These are phyloP conservation scores for Scaptomyza reducta DNA, from an alignment of 2,888 invertebrate species.

Conservation along the genomic window DNA sequence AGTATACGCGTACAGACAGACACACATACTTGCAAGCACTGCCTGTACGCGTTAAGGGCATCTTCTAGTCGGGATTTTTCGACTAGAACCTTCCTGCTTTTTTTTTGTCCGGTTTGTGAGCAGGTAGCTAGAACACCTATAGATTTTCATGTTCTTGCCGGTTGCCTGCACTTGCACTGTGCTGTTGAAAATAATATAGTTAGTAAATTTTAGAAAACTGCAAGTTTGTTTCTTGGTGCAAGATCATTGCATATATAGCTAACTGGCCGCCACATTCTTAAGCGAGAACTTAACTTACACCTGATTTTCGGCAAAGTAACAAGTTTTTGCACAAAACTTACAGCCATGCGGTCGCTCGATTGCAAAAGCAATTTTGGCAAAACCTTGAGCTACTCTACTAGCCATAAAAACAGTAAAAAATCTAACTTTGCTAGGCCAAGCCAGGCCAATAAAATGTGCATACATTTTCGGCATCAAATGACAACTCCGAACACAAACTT, in stretches of 20 bases:
- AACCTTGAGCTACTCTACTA: constrained; percentile 75
- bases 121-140: constrained; percentile 55
- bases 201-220: constrained; percentile 13
- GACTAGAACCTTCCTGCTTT: background rate
- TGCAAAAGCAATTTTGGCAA: constrained; percentile 67
- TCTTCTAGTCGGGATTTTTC: too few species aligned
- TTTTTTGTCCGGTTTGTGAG: constrained; percentile 1
- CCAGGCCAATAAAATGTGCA: constrained; percentile 54
- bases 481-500: constrained; percentile 36
- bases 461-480: constrained; percentile 59
- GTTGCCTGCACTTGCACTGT: constrained; percentile 1
- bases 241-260: constrained; percentile 18
- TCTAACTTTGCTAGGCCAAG: constrained; percentile 22
- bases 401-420: constrained; percentile 37
- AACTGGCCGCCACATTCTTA: constrained; percentile 74
- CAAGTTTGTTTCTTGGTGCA: constrained; percentile 12
- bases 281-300: constrained; percentile 60
- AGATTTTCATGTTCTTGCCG: constrained; percentile 14
- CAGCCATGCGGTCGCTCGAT: constrained; percentile 40
- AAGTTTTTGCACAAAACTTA: constrained; percentile 49
- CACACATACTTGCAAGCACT: too few species aligned
- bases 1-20: too few species aligned
- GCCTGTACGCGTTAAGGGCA: too few species aligned
- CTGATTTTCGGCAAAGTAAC: constrained; percentile 67
- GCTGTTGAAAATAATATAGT: constrained; percentile 2